These are phyloP conservation scores for Sitta europaea DNA, from an alignment of 2,113 vertebrate genomes.

Conservation along the genomic window DNA sequence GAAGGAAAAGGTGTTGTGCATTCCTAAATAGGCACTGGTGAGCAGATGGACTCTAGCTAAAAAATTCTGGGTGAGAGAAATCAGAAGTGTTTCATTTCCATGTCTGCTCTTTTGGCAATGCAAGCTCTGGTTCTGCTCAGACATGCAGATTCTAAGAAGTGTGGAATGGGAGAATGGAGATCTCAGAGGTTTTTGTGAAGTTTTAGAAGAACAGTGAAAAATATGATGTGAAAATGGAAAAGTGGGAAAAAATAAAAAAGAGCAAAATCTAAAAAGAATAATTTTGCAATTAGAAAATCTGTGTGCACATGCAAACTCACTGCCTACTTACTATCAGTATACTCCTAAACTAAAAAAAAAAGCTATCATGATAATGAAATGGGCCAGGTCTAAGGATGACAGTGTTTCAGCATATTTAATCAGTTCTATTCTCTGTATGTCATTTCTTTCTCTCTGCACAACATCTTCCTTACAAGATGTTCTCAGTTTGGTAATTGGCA, in stretches of 20 bases:
- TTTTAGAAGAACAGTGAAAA: not conserved
- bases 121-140: constrained; percentile 32
- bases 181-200: constrained; percentile 18
- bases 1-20: constrained; percentile 59
- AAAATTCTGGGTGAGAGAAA: constrained; percentile 61
- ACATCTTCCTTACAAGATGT: not conserved
- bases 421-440: not conserved
- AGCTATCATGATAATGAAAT: not conserved
- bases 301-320: not conserved
- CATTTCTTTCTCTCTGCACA: not conserved
- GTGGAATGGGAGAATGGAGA: not conserved
- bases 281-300: not conserved
- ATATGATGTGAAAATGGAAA: constrained; percentile 1
- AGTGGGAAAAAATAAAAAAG: not conserved
- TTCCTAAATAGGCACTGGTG: constrained; percentile 55
- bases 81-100: constrained; percentile 54
- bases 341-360: not conserved
- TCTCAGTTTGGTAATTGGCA: not conserved
- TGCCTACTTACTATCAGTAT: not conserved
- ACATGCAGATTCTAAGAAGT: not conserved
- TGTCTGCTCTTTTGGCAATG: constrained; percentile 49
- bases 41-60: constrained; percentile 65
- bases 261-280: not conserved
- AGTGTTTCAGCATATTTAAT: not conserved
- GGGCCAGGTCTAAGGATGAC: not conserved